Evolutionary conservation across 2,888 invertebrate genomes (phyloP), one percentile per base, ranked within the genome.

Genomic region (Xestia sexstrigata): DNA sequence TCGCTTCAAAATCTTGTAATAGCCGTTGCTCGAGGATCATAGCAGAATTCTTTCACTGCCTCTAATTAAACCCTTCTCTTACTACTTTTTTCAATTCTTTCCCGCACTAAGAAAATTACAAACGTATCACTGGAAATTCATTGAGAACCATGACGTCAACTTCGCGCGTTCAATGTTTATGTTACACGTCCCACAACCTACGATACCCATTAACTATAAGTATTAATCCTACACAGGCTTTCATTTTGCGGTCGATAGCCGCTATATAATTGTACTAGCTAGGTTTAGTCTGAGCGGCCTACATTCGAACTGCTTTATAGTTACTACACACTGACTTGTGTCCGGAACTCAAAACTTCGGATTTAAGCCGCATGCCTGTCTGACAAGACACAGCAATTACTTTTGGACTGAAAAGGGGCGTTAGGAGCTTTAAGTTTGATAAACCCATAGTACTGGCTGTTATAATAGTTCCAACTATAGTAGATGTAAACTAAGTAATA

Each of bases 241-340:
- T 70, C 49, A 69, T 76, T 76, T 81, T 20, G 73, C 60, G 87
- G 81, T 84, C 81, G 68, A 80, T 80, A 71, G 62, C 60, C n/a
- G 63, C 69, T 73, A 69, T 78, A 70, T 74, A 72, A 85, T 82
- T 63, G 72, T 71, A 26, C 62, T 30, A 55, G 66, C 35, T 74
- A 85, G 71, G 62, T 70, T 72, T 47, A 55, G 52, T 45, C 45
- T 52, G 20, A 13, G 52, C 20, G 74, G 42, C 76, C 82, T 85
- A 81, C 65, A 58, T 76, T 62, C 23, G 11, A 71, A 71, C 68
- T 71, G 65, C 15, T 23, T 66, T 72, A 30, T 49, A 39, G 69
- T 52, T 39, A 70, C 42, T 47, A 49, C 35, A 72, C 69, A 82
- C 55, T 65, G 30, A 66, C 1, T 39, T 26, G 42, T 42, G 47